Evolutionary conservation across 1,140 invertebrate genomes (phyloP), one percentile per base, ranked within the genome.

Genomic region (Eulimnadia texana): DNA sequence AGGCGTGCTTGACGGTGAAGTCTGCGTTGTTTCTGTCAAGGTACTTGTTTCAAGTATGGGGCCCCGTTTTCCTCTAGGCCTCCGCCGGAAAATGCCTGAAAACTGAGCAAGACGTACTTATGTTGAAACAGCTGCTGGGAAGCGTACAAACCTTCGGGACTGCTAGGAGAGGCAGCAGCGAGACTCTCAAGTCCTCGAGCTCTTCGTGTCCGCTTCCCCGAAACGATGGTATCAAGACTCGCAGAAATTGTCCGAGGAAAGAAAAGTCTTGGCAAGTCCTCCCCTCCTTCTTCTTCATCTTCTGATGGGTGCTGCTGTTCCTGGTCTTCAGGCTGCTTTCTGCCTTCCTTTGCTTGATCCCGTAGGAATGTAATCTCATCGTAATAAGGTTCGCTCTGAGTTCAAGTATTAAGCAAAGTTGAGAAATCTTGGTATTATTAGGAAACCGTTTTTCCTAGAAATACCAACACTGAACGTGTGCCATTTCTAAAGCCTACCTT

Each of bases 1-100:
- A 6, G 16, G 6, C 6, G 6, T 42, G 19, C 25, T 33, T 3
- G 55, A 24, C 6, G 53, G 16, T 13, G 33, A 42, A 19, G 60
- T 23, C 11, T 42, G 50, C 13, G 50, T 61, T 11, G 50, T 61
- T 33, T 61, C 60, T 20, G 50, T 61, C 60, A 61, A 42, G 60
- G 60, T 61, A 42, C 49, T 52, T 2, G 60, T 61, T 10, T 61
- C 60, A 10, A 61, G 51, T 10, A 51, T 54, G 24, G 20, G n/a
- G 50, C 53, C 60, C 23, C 53, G 28, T 29, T 61, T 61, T 10
- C 60, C 60, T 9, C 25, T 27, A 10, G 28, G 51, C 22, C 50
- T 27, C 42, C n/a, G 16, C 28, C 51, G 25, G 10, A 61, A 6
- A 1, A 51, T 19, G n/a, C 55, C 55, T 10, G 55, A n/a, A n/a